These are phyloP conservation scores for Macrotis lagotis DNA, from an alignment of 2,113 vertebrate species.

Conservation along the genomic window DNA sequence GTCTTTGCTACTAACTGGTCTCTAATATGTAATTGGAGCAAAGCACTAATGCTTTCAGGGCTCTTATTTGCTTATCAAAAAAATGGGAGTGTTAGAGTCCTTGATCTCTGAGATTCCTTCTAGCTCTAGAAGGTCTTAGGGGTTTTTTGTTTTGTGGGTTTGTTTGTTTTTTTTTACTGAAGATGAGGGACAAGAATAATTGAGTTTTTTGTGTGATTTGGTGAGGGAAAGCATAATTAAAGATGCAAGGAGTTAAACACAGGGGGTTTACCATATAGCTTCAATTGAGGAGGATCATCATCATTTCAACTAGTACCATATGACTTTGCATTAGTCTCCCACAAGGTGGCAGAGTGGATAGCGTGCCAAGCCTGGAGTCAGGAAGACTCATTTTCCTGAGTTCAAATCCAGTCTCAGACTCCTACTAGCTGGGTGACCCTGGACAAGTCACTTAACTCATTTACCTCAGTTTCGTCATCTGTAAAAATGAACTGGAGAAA, in stretches of 20 bases:
- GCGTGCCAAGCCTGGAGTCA: neutral
- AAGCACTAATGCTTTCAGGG: neutral
- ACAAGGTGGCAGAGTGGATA: neutral
- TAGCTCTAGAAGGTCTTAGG: neutral
- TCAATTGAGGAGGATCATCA: neutral
- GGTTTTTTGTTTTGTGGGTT: neutral
- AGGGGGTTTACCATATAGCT: neutral
- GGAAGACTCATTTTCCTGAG: neutral
- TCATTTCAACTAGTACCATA: neutral
- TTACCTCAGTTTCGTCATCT: neutral
- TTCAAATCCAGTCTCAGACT: neutral
- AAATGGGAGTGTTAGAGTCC: neutral
- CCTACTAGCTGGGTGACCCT: neutral
- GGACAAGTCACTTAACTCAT: neutral
- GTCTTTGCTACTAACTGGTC: neutral
- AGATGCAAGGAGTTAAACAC: neutral
- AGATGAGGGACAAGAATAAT: neutral
- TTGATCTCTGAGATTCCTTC: neutral
- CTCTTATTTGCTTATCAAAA: neutral
- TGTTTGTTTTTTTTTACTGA: neutral
- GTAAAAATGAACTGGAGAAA: neutral
- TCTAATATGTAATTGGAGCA: neutral
- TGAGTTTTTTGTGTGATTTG: neutral
- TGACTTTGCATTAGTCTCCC: neutral
- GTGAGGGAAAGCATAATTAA: neutral